These are phyloP conservation scores for Ovis canadensis DNA, from an alignment of 2,113 vertebrate species.

Conservation along the genomic window DNA sequence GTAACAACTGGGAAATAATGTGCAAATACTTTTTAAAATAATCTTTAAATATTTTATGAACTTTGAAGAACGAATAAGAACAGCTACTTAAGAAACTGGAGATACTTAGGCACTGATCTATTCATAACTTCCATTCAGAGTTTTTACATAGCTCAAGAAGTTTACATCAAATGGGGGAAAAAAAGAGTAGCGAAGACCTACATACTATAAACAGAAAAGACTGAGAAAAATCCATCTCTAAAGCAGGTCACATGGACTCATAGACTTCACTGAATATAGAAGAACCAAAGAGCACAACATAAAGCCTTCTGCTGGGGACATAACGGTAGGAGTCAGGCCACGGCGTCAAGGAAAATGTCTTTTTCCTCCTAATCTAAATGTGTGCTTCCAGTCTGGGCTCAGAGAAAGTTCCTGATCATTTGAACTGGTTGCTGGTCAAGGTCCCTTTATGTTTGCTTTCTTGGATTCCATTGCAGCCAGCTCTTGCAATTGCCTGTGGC, in stretches of 20 bases:
- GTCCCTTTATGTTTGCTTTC: constrained; percentile 98
- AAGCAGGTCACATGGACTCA: constrained; percentile 16
- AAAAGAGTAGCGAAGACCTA: constrained; percentile 24
- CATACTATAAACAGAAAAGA: background rate
- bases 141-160: background rate
- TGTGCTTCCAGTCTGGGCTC: background rate
- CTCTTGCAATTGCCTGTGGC: constrained; percentile 93
- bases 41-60: background rate
- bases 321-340: background rate
- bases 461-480: constrained; percentile 95
- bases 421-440: constrained; percentile 97
- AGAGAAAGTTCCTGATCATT: constrained; percentile 75
- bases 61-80: constrained; percentile 7
- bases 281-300: background rate
- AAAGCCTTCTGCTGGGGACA: background rate
- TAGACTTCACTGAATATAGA: background rate
- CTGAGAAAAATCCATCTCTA: background rate
- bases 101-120: background rate
- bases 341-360: background rate
- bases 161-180: background rate
- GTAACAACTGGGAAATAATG: background rate
- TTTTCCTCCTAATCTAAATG: background rate
- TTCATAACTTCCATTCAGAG: background rate
- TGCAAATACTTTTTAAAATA: background rate
- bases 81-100: background rate